Evolutionary conservation across 2,888 invertebrate genomes (phyloP).

Genomic region (Anaspis maculata): DNA sequence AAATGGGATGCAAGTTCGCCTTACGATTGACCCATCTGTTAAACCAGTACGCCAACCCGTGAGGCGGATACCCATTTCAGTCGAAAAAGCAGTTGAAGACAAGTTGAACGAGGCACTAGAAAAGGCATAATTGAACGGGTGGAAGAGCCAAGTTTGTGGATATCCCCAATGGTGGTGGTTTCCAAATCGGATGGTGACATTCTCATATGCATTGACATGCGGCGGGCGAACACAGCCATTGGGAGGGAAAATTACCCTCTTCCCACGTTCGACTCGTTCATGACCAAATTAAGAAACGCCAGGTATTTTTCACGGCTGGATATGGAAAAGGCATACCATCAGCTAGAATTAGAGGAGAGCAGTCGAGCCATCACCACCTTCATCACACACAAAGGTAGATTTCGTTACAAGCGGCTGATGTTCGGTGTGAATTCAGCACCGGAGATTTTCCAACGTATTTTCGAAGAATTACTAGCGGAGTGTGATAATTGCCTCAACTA

Average conservation of each 20-base stretch:
- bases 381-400: background rate
- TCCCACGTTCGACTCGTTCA: slow-evolving; percentile 21
- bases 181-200: slow-evolving; percentile 27
- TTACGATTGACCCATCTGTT: background rate
- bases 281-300: slow-evolving; percentile 23
- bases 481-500: slow-evolving; percentile 26
- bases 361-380: slow-evolving; percentile 18
- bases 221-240: slow-evolving; percentile 31
- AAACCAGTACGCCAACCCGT: background rate
- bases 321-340: slow-evolving; percentile 23
- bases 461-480: slow-evolving; percentile 24
- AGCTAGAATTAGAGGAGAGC: slow-evolving; percentile 19
- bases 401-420: slow-evolving; percentile 30
- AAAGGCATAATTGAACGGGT: slow-evolving; percentile 30
- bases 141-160: slow-evolving; percentile 25
- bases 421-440: slow-evolving; percentile 33
- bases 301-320: slow-evolving; percentile 21
- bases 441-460: slow-evolving; percentile 24
- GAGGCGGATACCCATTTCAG: slow-evolving; percentile 4
- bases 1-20: background rate
- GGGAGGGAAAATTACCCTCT: slow-evolving; percentile 21
- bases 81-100: slow-evolving; percentile 14
- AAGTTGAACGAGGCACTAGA: slow-evolving; percentile 18
- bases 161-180: slow-evolving; percentile 28
- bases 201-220: slow-evolving; percentile 32